Percentiles rank a stretch among this genome's conserved stretches.
phyloP scores from a whole-genome alignment of 2,113 vertebrate genomes.

The Rhinopomastus cyanomelas region DNA sequence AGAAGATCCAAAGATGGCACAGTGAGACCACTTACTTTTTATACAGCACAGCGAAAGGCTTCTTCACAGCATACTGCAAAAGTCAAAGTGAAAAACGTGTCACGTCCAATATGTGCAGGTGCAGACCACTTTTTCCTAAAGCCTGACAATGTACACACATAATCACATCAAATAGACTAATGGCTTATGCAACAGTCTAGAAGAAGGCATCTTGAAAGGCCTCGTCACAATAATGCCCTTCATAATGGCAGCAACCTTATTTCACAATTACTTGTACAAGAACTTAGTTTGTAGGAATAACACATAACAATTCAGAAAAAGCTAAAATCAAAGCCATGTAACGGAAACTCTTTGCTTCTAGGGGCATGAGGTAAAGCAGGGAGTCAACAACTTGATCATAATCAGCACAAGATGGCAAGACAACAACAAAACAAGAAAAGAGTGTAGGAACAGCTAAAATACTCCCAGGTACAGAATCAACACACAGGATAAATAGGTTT shows the following conservation, averaged over 20 bases:
- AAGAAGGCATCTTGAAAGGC: background rate
- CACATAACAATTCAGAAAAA: background rate
- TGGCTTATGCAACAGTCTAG: background rate
- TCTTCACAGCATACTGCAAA: slow-evolving; percentile 93
- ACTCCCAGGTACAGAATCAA: background rate
- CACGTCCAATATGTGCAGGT: background rate
- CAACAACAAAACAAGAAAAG: background rate
- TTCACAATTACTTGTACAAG: background rate
- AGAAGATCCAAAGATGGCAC: background rate
- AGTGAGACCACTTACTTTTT: slow-evolving; percentile 86
- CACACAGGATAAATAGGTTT: background rate
- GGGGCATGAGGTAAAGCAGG: background rate
- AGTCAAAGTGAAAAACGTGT: background rate
- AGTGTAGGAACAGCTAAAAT: background rate
- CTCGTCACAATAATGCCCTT: background rate
- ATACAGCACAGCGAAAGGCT: slow-evolving; percentile 90
- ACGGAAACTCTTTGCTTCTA: background rate
- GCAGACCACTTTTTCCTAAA: background rate
- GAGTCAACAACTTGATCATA: background rate
- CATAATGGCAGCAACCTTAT: background rate
- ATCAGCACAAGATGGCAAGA: background rate
- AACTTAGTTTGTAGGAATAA: background rate
- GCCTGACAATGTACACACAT: background rate
- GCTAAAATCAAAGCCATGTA: background rate
- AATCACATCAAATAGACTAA: background rate